Conservation (phyloP, 2,113 vertebrate genomes). For the Chaetodon auriga region DNA sequence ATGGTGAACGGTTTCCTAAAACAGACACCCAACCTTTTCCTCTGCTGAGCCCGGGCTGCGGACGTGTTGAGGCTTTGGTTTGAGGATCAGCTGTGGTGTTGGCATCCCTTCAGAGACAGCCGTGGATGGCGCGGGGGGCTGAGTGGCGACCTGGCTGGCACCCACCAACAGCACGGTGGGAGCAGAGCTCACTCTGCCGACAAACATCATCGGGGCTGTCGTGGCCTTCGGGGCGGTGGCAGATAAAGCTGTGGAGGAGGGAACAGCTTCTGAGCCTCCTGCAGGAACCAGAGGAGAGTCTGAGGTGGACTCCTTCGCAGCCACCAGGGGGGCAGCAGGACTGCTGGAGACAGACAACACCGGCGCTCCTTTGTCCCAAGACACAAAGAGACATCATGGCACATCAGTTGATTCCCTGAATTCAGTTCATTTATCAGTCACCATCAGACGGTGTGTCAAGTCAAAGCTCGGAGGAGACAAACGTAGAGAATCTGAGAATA, state of each 20-base stretch:
- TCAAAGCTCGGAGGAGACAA: too few species aligned
- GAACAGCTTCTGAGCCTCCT: rapidly evolving
- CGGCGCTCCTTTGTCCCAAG: constrained; percentile 11
- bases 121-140: rapidly evolving
- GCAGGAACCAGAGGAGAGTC: neutral
- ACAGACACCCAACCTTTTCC: constrained; percentile 26
- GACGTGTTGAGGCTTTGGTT: neutral
- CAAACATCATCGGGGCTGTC: neutral
- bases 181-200: neutral
- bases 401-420: neutral
- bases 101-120: neutral
- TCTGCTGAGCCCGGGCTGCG: neutral
- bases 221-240: neutral
- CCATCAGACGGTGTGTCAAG: neutral
- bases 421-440: too few species aligned
- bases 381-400: neutral
- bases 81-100: neutral
- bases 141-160: neutral
- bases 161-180: constrained; percentile 18
- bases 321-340: neutral
- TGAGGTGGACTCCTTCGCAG: neutral
- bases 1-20: too few species aligned
- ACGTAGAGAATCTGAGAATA: too few species aligned
- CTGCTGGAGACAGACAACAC: neutral
- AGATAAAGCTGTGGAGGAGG: neutral